Conservation (phyloP, 2,797 vertebrate genomes). For the Neosilurus mollespiculum region DNA sequence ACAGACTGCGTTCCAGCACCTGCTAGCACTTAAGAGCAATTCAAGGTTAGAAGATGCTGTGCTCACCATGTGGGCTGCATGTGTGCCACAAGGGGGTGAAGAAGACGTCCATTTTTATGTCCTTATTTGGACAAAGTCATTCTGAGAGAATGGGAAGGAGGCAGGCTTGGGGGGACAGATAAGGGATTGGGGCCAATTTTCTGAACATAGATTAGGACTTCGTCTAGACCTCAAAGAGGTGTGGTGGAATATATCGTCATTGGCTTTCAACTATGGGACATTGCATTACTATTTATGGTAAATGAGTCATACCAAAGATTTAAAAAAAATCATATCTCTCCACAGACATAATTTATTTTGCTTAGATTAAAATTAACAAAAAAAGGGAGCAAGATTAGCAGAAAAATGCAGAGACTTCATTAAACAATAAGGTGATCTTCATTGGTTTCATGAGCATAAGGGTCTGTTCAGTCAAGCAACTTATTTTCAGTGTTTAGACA, state of each 20-base stretch:
- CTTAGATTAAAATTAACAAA: neutral
- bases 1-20: conserved; percentile 70
- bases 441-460: neutral
- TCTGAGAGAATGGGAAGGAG: conserved; percentile 33
- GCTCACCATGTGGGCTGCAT: conserved; percentile 69
- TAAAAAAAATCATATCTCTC: neutral
- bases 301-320: neutral
- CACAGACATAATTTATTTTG: conserved; percentile 6
- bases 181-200: conserved; percentile 16
- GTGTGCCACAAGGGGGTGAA: conserved; percentile 57
- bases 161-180: conserved; percentile 13
- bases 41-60: conserved; percentile 34
- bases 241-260: conserved; percentile 14
- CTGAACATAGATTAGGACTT: neutral
- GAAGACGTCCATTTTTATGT: conserved; percentile 49
- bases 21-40: conserved; percentile 73
- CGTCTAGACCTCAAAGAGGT: neutral
- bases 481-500: conserved; percentile 13
- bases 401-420: neutral
- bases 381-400: conserved; percentile 4
- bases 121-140: conserved; percentile 70
- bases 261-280: neutral
- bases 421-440: conserved; percentile 4
- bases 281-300: conserved; percentile 15
- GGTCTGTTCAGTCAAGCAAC: conserved; percentile 18